Conservation (phyloP, 2,888 invertebrate genomes). For the Drosophila prolongata region DNA sequence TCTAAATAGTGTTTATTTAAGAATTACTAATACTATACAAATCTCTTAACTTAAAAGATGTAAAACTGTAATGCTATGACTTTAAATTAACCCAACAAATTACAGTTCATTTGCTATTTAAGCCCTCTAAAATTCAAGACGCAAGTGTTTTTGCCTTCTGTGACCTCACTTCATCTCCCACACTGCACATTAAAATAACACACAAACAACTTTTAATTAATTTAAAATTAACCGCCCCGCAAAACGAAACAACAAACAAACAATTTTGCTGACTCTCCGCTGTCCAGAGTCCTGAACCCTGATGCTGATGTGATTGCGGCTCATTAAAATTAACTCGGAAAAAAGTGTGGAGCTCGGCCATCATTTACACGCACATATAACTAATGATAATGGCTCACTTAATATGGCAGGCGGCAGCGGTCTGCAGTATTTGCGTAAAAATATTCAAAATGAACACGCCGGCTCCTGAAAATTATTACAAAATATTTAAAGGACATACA, state of each 20-base stretch:
- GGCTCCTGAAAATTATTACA: slow-evolving; percentile 37
- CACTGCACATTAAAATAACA: slow-evolving; percentile 22
- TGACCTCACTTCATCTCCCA: background rate
- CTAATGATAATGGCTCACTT: slow-evolving; percentile 67
- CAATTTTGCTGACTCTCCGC: slow-evolving; percentile 24
- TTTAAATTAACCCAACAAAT: too few species aligned
- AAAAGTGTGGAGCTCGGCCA: slow-evolving; percentile 22
- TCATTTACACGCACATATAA: slow-evolving; percentile 51
- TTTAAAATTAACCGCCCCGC: slow-evolving; percentile 47
- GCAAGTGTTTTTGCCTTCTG: background rate
- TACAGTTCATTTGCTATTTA: too few species aligned
- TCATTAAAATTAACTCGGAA: slow-evolving; percentile 40
- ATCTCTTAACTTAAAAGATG: too few species aligned
- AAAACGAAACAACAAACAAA: slow-evolving; percentile 41
- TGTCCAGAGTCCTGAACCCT: slow-evolving; percentile 23
- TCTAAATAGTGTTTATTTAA: too few species aligned
- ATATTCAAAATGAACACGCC: slow-evolving; percentile 32
- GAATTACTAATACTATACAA: too few species aligned
- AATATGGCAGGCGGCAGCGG: slow-evolving; percentile 49
- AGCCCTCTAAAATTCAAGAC: background rate
- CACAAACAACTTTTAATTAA: slow-evolving; percentile 48
- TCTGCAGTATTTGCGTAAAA: slow-evolving; percentile 52
- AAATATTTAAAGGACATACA: slow-evolving; percentile 32
- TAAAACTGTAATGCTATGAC: too few species aligned
- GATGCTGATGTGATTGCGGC: slow-evolving; percentile 47